These are phyloP conservation scores for Plusia festucae DNA, from an alignment of 2,888 invertebrate genomes.

Conservation along the genomic window DNA sequence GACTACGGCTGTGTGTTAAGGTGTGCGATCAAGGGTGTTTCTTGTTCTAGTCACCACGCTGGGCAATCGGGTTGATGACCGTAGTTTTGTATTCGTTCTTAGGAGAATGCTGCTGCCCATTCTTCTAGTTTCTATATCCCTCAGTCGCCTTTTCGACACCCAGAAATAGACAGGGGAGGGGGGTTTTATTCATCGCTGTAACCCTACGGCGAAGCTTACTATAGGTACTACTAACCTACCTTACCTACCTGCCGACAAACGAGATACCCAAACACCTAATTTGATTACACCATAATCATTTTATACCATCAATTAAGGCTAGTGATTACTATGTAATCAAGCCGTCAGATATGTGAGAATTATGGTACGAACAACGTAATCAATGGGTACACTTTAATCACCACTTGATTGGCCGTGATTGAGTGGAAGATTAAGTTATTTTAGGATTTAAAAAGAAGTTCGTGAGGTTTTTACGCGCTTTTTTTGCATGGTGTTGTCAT, in stretches of 20 bases:
- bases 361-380: slow-evolving; percentile 52
- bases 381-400: slow-evolving; percentile 33
- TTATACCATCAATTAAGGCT: slow-evolving; percentile 60
- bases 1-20: too few relatives aligned
- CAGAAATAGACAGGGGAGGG: too few relatives aligned
- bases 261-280: slow-evolving; percentile 22
- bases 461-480: slow-evolving; percentile 11
- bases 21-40: too few relatives aligned
- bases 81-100: too few relatives aligned
- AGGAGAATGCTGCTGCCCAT: too few relatives aligned
- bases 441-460: slow-evolving; percentile 14
- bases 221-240: too few relatives aligned
- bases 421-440: slow-evolving; percentile 46
- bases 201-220: too few relatives aligned
- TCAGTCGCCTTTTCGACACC: too few relatives aligned
- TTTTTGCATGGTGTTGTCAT: slow-evolving; percentile 3
- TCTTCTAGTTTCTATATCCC: too few relatives aligned
- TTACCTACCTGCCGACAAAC: slow-evolving; percentile 23
- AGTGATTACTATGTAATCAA: slow-evolving; percentile 57
- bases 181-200: too few relatives aligned
- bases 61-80: too few relatives aligned
- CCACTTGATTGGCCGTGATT: slow-evolving; percentile 49
- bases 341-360: slow-evolving; percentile 57
- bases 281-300: slow-evolving; percentile 45
- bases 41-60: too few relatives aligned